Evolutionary conservation across 2,113 vertebrate species (phyloP), one percentile per base, ranked within the genome.

Genomic region (Thunnus maccoyii): DNA sequence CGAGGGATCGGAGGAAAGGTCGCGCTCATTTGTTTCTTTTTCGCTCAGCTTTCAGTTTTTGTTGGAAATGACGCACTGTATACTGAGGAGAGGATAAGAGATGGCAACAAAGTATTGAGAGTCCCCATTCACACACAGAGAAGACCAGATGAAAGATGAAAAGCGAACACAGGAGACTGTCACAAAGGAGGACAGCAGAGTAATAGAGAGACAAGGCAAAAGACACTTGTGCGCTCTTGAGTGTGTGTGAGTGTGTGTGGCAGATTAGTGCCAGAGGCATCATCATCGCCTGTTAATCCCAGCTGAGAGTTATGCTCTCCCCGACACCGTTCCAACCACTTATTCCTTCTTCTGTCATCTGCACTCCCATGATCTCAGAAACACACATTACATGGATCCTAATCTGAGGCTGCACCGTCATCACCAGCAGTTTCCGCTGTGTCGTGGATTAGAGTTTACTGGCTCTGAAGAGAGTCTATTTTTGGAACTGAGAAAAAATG

Each of bases 191-290:
- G 80, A 56, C 71, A 80, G 80, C 56, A 54, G 68, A 76, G 88
- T 51, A 82, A 85, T 44, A 61, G 57, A 68, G 48, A 87, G 66
- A 64, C 63, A 22, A 82, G 57, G 72, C 56, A 73, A 73, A 68
- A 84, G 60, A 76, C 76, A 74, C 67, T 76, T 47, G 48, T 0
- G 64, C 1, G 0, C 22, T 66, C 70, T 71, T 22, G 50, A 74
- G 66, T n/a, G 44, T 63, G 73, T 84, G 76, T 56, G 58, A 62
- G 84, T 66, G 80, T 78, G 69, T 44, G 15, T 25, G 73, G 80
- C 61, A 91, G 89, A 94, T 93, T 88, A 93, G 75, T 84, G 89
- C 85, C 89, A 86, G 52, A 75, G 85, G 79, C 87, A 67, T 91
- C 90, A 56, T 86, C 77, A 36, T 79, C 66, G 22, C 58, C 64